Evolutionary conservation across 1,140 invertebrate species (phyloP), one percentile per base, ranked within the genome.

Genomic region (Ganaspis sp.): DNA sequence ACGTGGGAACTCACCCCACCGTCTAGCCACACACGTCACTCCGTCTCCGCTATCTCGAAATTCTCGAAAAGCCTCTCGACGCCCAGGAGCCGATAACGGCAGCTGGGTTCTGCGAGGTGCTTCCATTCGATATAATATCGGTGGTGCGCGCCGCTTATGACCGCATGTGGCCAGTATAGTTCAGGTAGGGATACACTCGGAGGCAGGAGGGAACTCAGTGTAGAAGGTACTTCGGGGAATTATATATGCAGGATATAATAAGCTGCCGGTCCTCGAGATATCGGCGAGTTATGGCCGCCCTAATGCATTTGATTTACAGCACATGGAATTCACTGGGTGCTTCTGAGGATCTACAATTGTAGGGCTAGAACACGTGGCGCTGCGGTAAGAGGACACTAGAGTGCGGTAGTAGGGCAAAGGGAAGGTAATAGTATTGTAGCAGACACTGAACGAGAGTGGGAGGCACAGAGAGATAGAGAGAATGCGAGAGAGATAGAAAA

Each of bases 201-300:
- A 4, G 23, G 21, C 2, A 19, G 1, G 54, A 15, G 23, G 58
- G 23, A 5, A 64, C n/a, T 1, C 23, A n/a, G 23, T 29, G 23
- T 26, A n/a, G 26, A 64, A 64, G 78, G 80, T 85, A 86, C 89
- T 90, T 86, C 82, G 85, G 74, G 75, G 86, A 90, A 90, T 90
- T 89, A 90, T 89, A 88, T 87, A 90, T 88, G 90, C 89, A 83
- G 86, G 87, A 87, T 90, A 90, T 90, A 90, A 90, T 90, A 90
- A 90, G 89, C 89, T 87, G 86, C 83, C 84, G 86, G 89, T 91
- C 87, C 88, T 88, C 87, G 89, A 89, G 89, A 90, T 91, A 90
- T 91, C 90, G 88, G 87, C 88, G 87, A 90, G 87, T 90, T 91
- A 91, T 89, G 88, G 83, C 72, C 82, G 82, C 81, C 85, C 87